These are phyloP conservation scores for Leptobrachium ailaonicum DNA, from an alignment of 2,113 vertebrate genomes.

Conservation along the genomic window DNA sequence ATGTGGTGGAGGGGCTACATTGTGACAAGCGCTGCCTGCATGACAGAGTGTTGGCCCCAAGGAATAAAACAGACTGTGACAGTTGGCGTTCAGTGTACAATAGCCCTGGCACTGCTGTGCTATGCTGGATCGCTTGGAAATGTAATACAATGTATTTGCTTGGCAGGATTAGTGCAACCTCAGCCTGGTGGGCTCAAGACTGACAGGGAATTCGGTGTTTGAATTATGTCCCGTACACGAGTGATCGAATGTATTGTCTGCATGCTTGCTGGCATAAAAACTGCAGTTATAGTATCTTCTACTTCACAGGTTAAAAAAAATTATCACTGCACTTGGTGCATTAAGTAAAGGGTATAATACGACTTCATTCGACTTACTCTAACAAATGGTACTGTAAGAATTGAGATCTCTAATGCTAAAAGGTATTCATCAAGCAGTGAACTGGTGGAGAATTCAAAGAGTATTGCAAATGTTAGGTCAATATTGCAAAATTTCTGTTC, in stretches of 20 bases:
- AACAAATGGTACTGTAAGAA: too few relatives aligned
- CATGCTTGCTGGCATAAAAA: background rate
- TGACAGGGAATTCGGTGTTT: constrained; percentile 5
- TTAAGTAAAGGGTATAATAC: too few relatives aligned
- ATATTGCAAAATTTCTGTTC: too few relatives aligned
- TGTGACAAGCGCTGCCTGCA: constrained; percentile 9
- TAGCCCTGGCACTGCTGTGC: constrained; percentile 1
- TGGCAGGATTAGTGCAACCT: constrained; percentile 26
- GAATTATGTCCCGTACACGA: constrained; percentile 6
- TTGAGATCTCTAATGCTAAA: too few relatives aligned
- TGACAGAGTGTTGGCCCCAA: background rate
- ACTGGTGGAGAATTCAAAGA: too few relatives aligned
- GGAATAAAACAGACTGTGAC: background rate
- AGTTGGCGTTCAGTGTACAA: constrained; percentile 20
- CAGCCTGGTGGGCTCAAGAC: constrained; percentile 6
- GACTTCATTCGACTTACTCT: too few relatives aligned
- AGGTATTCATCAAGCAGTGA: too few relatives aligned
- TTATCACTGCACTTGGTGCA: too few relatives aligned
- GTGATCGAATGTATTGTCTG: background rate
- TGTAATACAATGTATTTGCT: constrained; percentile 43
- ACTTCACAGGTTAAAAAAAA: too few relatives aligned
- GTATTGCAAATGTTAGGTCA: too few relatives aligned
- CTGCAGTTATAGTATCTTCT: too few relatives aligned
- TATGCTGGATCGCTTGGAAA: constrained; percentile 7
- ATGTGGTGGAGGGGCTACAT: constrained; percentile 32